Evolutionary conservation across 2,888 invertebrate genomes (phyloP), one percentile per base, ranked within the genome.

Genomic region (Palloptera scutellata): DNA sequence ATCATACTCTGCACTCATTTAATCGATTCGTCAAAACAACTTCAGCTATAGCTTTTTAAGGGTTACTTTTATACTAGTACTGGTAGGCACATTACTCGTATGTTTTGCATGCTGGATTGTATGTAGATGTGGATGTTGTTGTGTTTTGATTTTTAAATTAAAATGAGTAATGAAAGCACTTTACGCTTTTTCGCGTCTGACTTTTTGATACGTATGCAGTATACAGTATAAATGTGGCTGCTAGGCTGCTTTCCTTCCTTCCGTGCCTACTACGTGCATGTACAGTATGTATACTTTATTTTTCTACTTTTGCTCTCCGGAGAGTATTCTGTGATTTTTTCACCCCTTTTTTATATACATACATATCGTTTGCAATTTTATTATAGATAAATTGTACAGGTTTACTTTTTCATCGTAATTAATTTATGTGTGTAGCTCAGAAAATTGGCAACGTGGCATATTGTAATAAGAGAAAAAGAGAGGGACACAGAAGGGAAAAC

Each of bases 11-110:
- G 6, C 64, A 67, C 69, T 71, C 67, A 70, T 70, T 72, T 72
- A 71, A 74, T 72, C 72, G 72, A 72, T 74, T 69, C 66, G 67
- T 64, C 12, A 40, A 40, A 52, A 52, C 11, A 12, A 12, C n/a
- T 61, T 51, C 67, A 69, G 67, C 67, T 68, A 12, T 69, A 66
- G 69, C 69, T 71, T 68, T 73, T 73, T 72, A 74, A 72, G 75
- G 75, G 73, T 75, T 71, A 73, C 60, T 75, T 72, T 72, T 68
- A 10, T 66, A 48, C 19, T 62, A 57, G 52, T 48, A 19, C 51
- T 54, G 61, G 48, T 53, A 5, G 19, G 42, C 60, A 41, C 45
- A 51, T 58, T 66, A 40, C 17, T 40, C 55, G 17, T 17, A 4
- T 65, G 17, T 55, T 17, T 61, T 52, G 40, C 61, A 9, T 55